A percentile compares a stretch with the other conserved stretches of the same genome.
These are phyloP conservation scores for Azemiops feae DNA, from an alignment of 2,113 vertebrate genomes.

Conservation along the genomic window DNA sequence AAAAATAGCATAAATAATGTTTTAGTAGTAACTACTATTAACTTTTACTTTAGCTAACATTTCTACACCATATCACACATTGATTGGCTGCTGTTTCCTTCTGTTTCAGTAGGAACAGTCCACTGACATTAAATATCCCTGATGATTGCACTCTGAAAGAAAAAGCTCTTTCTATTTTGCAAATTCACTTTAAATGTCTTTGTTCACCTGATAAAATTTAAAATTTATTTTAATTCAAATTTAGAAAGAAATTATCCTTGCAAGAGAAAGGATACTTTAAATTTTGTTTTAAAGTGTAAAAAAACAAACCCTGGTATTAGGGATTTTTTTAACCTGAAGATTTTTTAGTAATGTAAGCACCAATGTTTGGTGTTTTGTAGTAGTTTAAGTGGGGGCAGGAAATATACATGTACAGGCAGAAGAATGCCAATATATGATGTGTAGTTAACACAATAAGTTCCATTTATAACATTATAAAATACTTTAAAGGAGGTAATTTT, in stretches of 20 bases:
- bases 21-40: conserved; percentile 35
- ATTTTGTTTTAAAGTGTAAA: conserved; percentile 53
- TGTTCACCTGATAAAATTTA: conserved; percentile 39
- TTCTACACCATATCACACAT: not conserved
- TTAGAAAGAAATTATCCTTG: conserved; percentile 38
- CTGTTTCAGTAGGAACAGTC: conserved; percentile 4
- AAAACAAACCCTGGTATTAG: conserved; percentile 18
- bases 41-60: conserved; percentile 33
- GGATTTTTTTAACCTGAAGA: conserved; percentile 59
- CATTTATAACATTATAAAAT: conserved; percentile 68
- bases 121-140: conserved; percentile 44
- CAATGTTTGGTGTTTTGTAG: conserved; percentile 65
- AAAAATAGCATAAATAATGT: conserved; percentile 43
- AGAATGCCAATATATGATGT: conserved; percentile 61
- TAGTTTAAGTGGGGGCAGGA: conserved; percentile 58
- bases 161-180: conserved; percentile 39
- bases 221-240: conserved; percentile 38
- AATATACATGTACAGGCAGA: conserved; percentile 67
- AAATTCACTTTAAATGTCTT: conserved; percentile 46
- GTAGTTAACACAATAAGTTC: conserved; percentile 69
- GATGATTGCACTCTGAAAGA: conserved; percentile 56
- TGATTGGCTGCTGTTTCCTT: conserved; percentile 34
- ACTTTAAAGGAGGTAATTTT: conserved; percentile 66
- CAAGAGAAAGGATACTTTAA: conserved; percentile 49
- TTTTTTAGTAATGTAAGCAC: conserved; percentile 60